These are phyloP conservation scores for Drosophila lacicola DNA, from an alignment of 2,888 invertebrate species.

Conservation along the genomic window DNA sequence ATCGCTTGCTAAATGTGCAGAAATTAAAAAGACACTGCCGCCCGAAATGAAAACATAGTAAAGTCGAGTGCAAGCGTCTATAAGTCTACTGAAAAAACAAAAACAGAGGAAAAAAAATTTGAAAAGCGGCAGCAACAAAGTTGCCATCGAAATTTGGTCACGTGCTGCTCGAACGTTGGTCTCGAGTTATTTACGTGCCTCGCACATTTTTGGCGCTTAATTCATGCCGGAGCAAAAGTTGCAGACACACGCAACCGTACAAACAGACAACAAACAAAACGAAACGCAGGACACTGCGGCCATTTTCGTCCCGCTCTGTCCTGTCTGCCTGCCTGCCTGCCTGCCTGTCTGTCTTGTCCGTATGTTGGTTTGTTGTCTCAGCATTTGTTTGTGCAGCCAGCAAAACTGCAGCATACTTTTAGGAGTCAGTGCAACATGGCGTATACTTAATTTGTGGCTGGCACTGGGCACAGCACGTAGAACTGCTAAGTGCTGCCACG, in stretches of 20 bases:
- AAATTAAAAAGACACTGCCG: slow-evolving; percentile 68
- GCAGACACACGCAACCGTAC: slow-evolving; percentile 38
- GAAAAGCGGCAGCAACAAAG: slow-evolving; percentile 42
- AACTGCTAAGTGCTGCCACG: slow-evolving; percentile 60
- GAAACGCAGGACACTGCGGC: slow-evolving; percentile 39
- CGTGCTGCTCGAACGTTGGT: slow-evolving; percentile 59
- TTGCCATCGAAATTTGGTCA: slow-evolving; percentile 77
- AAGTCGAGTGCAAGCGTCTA: slow-evolving; percentile 53
- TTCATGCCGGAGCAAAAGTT: slow-evolving; percentile 57
- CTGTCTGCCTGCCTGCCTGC: slow-evolving; percentile 11
- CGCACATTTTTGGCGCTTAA: slow-evolving; percentile 74
- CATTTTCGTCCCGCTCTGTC: slow-evolving; percentile 32
- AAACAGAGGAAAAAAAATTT: background rate
- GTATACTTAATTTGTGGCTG: slow-evolving; percentile 71
- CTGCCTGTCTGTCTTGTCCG: background rate
- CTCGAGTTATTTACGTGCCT: slow-evolving; percentile 74
- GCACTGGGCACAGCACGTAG: slow-evolving; percentile 61
- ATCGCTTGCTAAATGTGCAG: slow-evolving; percentile 47
- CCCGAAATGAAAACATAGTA: slow-evolving; percentile 71
- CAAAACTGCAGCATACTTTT: slow-evolving; percentile 58
- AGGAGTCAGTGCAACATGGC: slow-evolving; percentile 45
- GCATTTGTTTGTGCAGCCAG: slow-evolving; percentile 61
- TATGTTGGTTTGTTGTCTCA: slow-evolving; percentile 55
- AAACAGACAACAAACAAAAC: slow-evolving; percentile 30
- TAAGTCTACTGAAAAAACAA: slow-evolving; percentile 20